A percentile compares a stretch with the other conserved stretches of the same genome.
These are phyloP conservation scores for Tyto alba DNA, from an alignment of 2,113 vertebrate genomes.

Conservation along the genomic window DNA sequence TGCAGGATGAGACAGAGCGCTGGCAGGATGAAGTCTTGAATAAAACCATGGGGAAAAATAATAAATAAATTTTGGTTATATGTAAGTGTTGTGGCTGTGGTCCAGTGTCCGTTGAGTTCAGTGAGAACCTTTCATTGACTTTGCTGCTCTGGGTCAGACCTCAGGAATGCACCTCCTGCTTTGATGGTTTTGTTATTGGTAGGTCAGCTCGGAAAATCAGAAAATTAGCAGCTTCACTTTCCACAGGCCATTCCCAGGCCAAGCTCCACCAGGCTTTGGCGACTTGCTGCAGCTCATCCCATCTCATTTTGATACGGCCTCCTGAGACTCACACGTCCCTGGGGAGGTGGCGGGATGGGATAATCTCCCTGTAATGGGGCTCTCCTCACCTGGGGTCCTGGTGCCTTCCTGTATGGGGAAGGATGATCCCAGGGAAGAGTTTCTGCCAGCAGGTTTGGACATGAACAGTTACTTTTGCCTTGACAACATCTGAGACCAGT, in stretches of 20 bases:
- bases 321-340: rapidly evolving
- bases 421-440: not conserved
- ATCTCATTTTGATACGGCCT: rapidly evolving
- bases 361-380: not conserved
- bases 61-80: not conserved
- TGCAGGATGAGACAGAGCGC: slow-evolving; percentile 5
- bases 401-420: not conserved
- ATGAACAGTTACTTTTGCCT: not conserved
- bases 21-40: not conserved
- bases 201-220: not conserved
- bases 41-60: not conserved
- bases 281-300: rapidly evolving
- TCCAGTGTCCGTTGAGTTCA: not conserved
- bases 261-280: not conserved
- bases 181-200: slow-evolving; percentile 28
- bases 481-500: rapidly evolving
- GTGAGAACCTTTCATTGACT: slow-evolving; percentile 10
- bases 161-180: slow-evolving; percentile 12
- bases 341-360: not conserved
- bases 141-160: not conserved
- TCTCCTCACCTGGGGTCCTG: not conserved
- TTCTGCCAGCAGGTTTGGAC: not conserved
- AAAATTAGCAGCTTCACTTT: not conserved
- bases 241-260: not conserved
- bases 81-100: not conserved